Base-by-base conservation (phyloP, 2,797 vertebrate genomes). In the Dicrostonyx torquatus region DNA sequence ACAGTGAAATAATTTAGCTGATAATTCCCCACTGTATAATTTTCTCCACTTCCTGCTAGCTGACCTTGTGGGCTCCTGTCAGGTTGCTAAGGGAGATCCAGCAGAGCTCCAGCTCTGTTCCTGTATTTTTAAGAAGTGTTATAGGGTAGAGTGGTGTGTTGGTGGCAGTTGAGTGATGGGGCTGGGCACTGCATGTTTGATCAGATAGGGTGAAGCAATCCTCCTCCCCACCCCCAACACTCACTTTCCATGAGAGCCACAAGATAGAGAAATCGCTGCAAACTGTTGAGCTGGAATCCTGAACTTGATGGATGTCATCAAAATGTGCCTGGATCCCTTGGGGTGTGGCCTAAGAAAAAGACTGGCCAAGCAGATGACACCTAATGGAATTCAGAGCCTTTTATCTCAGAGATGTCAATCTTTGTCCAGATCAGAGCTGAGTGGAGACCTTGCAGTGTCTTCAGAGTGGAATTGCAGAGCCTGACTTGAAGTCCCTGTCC, bases 1-100 rank as follows among this genome's bases (percentile, higher is more conserved):
- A 98, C 98, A 98, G 98, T 98, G 98, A 99, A 99, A 99, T 98
- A 98, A 98, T 98, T 98, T 98, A 98, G 97, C 98, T 99, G 98
- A 98, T 98, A 98, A 98, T 98, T 98, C 98, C 98, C 98, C 96
- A 96, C 98, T 97, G 98, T 98, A 98, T 98, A 98, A 98, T 98
- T 98, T 98, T 98, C 98, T 98, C 96, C 64, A 96, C 98, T 98
- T 99, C 98, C 98, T 98, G 98, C 98, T 98, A 98, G 98, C 98
- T 98, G 98, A 98, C 98, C 98, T 99, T 99, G 98, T 98, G 98
- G 98, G 98, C 98, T 98, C 94, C 98, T 98, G 98, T 98, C 98
- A 98, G 98, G 98, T 98, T 98, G 98, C 98, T 98, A 98, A 98
- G 98, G 98, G 98, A 98, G 98, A 98, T 98, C 97, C 98, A 98